Conservation (phyloP, 2,113 vertebrate genomes). For the Egretta garzetta region DNA sequence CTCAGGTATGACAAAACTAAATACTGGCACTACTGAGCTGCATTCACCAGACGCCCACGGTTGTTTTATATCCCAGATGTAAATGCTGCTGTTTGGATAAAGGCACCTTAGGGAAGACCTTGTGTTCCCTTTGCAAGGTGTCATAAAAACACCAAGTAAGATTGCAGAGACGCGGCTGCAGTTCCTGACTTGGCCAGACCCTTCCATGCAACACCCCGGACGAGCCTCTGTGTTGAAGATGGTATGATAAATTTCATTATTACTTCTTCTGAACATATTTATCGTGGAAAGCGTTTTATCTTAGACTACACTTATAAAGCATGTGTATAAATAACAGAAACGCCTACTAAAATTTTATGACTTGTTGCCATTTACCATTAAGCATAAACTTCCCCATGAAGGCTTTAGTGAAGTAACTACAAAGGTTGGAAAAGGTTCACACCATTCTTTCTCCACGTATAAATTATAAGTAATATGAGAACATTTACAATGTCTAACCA, state of each 20-base stretch:
- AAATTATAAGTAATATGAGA: conserved; percentile 66
- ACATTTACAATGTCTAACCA: conserved; percentile 59
- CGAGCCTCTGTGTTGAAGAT: not conserved
- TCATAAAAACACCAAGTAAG: not conserved
- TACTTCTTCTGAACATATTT: not conserved
- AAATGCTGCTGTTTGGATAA: not conserved
- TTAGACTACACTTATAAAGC: not conserved
- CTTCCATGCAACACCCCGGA: not conserved
- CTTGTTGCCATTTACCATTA: conserved; percentile 21
- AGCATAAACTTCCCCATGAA: conserved; percentile 20
- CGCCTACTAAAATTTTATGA: conserved; percentile 21
- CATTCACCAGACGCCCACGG: not conserved
- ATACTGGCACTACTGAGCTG: not conserved
- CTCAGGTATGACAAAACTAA: not conserved
- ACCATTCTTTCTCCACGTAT: conserved; percentile 41
- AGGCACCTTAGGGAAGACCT: not conserved
- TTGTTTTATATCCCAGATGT: not conserved
- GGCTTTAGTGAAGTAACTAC: conserved; percentile 6
- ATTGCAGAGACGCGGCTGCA: not conserved
- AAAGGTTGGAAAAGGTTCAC: conserved; percentile 49
- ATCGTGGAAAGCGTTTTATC: not conserved
- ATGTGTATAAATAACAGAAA: conserved; percentile 28
- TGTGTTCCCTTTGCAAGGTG: not conserved
- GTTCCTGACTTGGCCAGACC: not conserved
- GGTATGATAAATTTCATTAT: not conserved